Evolutionary conservation across 2,113 vertebrate species (phyloP).

Genomic region (Grallaria varia): DNA sequence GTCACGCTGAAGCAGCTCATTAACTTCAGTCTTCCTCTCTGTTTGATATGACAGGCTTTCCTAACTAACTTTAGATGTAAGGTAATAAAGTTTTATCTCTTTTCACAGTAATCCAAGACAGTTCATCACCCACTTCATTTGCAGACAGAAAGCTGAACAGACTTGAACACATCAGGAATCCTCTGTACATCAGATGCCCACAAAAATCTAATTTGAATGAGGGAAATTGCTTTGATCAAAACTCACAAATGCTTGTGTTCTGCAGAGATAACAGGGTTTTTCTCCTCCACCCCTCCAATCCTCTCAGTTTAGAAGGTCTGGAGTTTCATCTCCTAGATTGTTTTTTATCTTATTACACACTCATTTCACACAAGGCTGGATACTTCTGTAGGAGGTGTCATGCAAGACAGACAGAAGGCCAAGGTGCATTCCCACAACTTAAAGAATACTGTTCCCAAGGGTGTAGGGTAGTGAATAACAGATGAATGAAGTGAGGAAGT

Average conservation of each 20-base stretch:
- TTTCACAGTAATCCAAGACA: conserved; percentile 42
- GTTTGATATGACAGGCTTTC: conserved; percentile 55
- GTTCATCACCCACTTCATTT: conserved; percentile 35
- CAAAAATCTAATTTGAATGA: conserved; percentile 4
- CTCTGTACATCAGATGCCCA: not conserved
- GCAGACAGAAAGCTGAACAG: conserved; percentile 24
- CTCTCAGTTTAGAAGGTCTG: not conserved
- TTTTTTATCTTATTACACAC: not conserved
- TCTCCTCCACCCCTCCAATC: not conserved
- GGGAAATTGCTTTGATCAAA: not conserved
- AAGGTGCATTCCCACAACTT: not conserved
- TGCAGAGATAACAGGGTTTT: not conserved
- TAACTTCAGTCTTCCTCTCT: conserved; percentile 63
- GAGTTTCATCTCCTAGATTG: not conserved
- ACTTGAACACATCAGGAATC: not conserved
- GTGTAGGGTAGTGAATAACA: not conserved
- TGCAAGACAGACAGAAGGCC: not conserved
- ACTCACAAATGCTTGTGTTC: not conserved
- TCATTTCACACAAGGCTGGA: not conserved
- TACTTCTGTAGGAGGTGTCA: not conserved
- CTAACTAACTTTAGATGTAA: conserved; percentile 57
- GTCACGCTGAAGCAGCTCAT: conserved; percentile 64
- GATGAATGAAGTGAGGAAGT: not conserved
- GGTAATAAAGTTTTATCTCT: conserved; percentile 73
- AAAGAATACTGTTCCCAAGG: not conserved